phyloP scores from a whole-genome alignment of 2,113 vertebrate species.

The Anser cygnoides region DNA sequence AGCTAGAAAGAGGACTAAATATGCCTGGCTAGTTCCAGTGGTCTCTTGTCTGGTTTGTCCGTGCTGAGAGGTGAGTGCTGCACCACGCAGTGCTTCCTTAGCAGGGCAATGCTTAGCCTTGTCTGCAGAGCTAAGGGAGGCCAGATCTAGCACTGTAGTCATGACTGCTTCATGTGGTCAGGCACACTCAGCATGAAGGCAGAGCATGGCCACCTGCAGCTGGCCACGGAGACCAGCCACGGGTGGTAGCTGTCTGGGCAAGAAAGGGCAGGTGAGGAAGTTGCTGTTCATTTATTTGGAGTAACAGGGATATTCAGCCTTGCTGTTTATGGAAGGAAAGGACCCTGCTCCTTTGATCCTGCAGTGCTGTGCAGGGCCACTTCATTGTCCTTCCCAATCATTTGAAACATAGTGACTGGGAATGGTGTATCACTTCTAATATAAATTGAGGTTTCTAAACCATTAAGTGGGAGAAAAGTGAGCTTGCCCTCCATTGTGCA shows the following conservation, averaged over 20 bases:
- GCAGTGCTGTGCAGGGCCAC: fast-evolving
- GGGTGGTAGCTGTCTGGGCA: not conserved
- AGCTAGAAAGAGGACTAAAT: not conserved
- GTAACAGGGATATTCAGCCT: not conserved
- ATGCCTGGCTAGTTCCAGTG: not conserved
- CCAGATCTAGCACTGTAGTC: not conserved
- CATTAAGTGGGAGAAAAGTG: not conserved
- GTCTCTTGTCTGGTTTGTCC: not conserved
- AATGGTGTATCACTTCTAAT: not conserved
- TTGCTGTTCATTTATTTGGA: not conserved
- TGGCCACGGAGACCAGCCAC: not conserved
- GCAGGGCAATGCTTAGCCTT: not conserved
- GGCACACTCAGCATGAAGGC: fast-evolving
- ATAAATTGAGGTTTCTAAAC: not conserved
- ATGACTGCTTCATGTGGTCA: not conserved
- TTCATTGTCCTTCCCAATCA: not conserved
- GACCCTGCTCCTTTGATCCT: not conserved
- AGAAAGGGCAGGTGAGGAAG: not conserved
- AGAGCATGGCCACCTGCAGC: not conserved
- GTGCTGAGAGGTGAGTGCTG: fast-evolving
- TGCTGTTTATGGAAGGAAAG: not conserved
- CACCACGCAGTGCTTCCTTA: fast-evolving
- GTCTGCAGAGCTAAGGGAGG: not conserved
- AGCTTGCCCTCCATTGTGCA: not conserved
- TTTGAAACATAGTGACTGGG: not conserved